phyloP scores from a whole-genome alignment of 2,113 vertebrate species.

The Rhegmatorhina hoffmannsi region DNA sequence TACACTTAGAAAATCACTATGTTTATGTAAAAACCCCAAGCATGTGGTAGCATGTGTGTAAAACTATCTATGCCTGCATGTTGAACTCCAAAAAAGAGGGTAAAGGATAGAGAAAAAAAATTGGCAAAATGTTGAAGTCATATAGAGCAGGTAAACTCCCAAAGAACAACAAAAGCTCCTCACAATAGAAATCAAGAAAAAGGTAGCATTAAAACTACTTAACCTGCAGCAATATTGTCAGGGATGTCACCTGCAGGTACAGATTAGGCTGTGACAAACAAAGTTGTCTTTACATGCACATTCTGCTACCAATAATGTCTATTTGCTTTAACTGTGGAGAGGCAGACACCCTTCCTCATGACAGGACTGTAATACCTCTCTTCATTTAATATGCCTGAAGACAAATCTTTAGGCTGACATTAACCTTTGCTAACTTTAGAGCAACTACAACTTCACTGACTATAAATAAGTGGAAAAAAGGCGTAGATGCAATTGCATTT shows the following conservation, averaged over 20 bases:
- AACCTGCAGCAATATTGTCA: constrained; percentile 44
- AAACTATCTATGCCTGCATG: not conserved
- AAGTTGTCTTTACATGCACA: constrained; percentile 10
- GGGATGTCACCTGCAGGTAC: not conserved
- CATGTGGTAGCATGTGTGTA: not conserved
- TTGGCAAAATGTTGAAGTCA: not conserved
- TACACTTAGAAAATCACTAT: not conserved
- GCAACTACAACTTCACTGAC: not conserved
- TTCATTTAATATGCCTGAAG: constrained; percentile 1
- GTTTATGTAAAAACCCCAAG: not conserved
- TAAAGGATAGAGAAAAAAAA: not conserved
- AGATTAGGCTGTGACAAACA: constrained; percentile 41
- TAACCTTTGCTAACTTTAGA: not conserved
- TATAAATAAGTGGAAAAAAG: not conserved
- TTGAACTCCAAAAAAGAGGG: not conserved
- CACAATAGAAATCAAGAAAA: not conserved
- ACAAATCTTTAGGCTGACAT: constrained; percentile 5
- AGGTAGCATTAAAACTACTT: constrained; percentile 3
- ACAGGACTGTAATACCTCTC: not conserved
- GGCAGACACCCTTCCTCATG: not conserved
- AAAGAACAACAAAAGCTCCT: not conserved
- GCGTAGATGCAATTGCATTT: not conserved
- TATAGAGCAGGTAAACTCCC: not conserved
- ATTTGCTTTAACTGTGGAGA: not conserved
- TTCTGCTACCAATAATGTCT: constrained; percentile 27